Evolutionary conservation across 2,113 vertebrate species (phyloP).

Genomic region (Eidolon helvum): DNA sequence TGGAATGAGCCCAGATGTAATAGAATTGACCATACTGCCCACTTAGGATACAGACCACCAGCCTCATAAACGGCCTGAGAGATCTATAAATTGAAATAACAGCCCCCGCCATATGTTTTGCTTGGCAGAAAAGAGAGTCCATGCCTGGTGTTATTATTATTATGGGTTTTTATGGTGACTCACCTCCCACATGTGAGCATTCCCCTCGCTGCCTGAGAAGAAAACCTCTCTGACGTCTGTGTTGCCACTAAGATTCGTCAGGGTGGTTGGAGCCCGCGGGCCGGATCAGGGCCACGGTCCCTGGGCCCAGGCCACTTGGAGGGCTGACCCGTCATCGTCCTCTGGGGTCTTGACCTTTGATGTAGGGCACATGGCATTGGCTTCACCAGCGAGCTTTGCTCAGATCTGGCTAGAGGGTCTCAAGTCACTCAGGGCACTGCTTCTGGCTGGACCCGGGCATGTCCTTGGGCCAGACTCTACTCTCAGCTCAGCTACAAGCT

Average conservation of each 20-base stretch:
- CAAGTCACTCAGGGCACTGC: neutral
- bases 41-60: conserved; percentile 5
- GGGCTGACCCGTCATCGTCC: neutral
- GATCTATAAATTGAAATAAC: conserved; percentile 47
- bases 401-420: rapidly evolving
- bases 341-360: neutral
- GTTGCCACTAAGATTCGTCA: neutral
- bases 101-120: conserved; percentile 54
- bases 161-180: conserved; percentile 54
- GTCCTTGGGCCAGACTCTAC: rapidly evolving
- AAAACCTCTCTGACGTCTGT: neutral
- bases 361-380: rapidly evolving
- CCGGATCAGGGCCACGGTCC: rapidly evolving
- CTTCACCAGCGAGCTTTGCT: neutral
- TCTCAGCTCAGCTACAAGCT: neutral
- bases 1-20: conserved; percentile 46
- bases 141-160: neutral
- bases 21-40: neutral
- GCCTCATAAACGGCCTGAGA: conserved; percentile 50
- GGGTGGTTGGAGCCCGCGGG: rapidly evolving
- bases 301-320: neutral
- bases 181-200: neutral
- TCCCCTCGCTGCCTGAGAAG: neutral
- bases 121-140: conserved; percentile 55
- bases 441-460: rapidly evolving